Conservation (phyloP, 1,140 invertebrate species). For the Trichonephila clavipes region DNA sequence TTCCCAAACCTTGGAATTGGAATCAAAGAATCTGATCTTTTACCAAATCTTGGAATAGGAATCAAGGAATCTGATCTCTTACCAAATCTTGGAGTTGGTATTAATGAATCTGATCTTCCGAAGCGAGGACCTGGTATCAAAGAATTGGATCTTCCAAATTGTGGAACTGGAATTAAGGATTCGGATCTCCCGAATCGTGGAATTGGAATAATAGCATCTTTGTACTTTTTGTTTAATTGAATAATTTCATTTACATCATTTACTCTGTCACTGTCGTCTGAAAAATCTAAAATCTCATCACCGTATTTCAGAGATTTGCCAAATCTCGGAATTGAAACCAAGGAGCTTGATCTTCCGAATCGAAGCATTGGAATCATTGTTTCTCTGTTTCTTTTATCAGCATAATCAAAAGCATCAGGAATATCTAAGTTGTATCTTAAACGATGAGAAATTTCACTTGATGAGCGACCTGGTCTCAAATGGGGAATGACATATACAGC, state of each 20-base stretch:
- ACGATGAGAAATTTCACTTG: not conserved
- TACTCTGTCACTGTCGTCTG: not conserved
- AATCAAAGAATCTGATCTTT: conserved; percentile 21
- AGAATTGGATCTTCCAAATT: conserved; percentile 19
- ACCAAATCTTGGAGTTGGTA: not conserved
- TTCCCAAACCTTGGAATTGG: not conserved
- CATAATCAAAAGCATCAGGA: not conserved
- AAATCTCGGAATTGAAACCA: conserved; percentile 16
- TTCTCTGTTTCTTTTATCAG: not conserved
- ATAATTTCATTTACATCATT: not conserved
- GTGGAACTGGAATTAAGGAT: not conserved
- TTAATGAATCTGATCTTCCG: conserved; percentile 3
- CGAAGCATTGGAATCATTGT: conserved; percentile 20
- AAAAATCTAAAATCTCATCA: not conserved
- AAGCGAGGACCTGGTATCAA: not conserved
- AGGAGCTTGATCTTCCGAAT: conserved; percentile 24
- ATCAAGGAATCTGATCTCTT: conserved; percentile 4
- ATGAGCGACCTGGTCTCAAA: conserved; percentile 7
- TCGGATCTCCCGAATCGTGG: conserved; percentile 16
- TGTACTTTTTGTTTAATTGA: not conserved
- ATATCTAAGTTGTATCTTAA: not conserved
- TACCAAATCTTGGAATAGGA: conserved; percentile 12
- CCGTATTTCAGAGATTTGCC: not conserved
- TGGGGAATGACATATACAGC: conserved; percentile 5
- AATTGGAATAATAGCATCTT: not conserved